Evolutionary conservation across 2,113 vertebrate species (phyloP).

Genomic region (Charina bottae): DNA sequence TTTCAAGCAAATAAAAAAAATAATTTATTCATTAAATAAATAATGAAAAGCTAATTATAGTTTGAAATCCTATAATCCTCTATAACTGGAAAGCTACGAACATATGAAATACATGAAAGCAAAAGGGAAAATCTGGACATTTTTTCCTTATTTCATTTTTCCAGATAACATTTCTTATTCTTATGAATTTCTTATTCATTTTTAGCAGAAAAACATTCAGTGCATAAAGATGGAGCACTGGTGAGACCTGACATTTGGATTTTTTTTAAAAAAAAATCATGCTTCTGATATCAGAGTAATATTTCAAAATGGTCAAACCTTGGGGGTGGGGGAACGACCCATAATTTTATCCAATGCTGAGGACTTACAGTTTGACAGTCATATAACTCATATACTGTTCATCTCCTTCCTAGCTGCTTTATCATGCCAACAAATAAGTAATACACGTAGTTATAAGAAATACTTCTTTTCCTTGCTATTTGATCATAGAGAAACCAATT

Average conservation of each 20-base stretch:
- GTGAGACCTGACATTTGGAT: conserved; percentile 13
- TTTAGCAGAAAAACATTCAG: conserved; percentile 23
- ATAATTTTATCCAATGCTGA: not conserved
- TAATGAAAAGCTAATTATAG: not conserved
- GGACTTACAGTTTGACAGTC: not conserved
- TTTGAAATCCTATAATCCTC: not conserved
- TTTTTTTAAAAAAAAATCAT: not conserved
- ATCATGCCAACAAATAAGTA: not conserved
- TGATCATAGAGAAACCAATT: not conserved
- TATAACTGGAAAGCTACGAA: rapidly evolving
- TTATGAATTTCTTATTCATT: not conserved
- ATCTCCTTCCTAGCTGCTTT: not conserved
- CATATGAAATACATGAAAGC: not conserved
- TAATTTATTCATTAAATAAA: not conserved
- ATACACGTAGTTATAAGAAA: not conserved
- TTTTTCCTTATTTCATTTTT: not conserved
- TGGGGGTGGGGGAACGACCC: not conserved
- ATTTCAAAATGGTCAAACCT: conserved; percentile 1
- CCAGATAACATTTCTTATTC: not conserved
- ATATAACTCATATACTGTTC: not conserved
- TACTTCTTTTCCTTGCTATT: not conserved
- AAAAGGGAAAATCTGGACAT: not conserved
- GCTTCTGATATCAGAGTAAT: not conserved
- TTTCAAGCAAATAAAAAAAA: not conserved
- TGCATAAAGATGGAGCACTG: not conserved